phyloP scores from a whole-genome alignment of 2,888 invertebrate genomes.

The Parnassius smintheus region DNA sequence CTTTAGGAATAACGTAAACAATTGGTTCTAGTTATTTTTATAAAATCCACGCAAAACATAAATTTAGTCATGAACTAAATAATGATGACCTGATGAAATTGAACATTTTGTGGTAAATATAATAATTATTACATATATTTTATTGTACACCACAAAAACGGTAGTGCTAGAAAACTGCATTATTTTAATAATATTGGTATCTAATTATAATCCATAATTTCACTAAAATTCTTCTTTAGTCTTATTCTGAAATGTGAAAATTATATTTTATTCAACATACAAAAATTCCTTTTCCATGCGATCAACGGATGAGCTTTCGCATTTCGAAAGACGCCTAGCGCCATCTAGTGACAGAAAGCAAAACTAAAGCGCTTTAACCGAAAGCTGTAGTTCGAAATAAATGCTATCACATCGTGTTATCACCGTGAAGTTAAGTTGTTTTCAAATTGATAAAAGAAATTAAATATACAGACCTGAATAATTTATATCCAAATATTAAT shows the following conservation, averaged over 20 bases:
- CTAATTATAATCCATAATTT: no score
- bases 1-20: neutral
- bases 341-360: slow-evolving; percentile 66
- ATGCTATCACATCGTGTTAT: neutral
- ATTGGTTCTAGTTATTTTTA: neutral
- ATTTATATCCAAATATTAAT: no score
- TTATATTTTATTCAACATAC: no score
- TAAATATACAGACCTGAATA: no score
- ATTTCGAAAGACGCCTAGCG: slow-evolving; percentile 37
- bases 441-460: no score
- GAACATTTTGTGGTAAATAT: neutral
- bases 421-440: neutral
- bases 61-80: neutral
- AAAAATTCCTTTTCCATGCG: no score
- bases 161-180: no score
- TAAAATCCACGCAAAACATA: neutral
- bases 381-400: neutral
- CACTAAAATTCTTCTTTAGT: no score
- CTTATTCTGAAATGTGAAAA: no score
- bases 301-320: neutral
- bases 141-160: no score
- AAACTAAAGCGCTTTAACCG: slow-evolving; percentile 38
- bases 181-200: no score
- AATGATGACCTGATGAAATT: neutral
- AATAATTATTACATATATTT: no score